Percentiles rank a stretch among this genome's conserved stretches.
These are phyloP conservation scores for Carterocephalus palaemon DNA, from an alignment of 2,888 invertebrate species.

Conservation along the genomic window DNA sequence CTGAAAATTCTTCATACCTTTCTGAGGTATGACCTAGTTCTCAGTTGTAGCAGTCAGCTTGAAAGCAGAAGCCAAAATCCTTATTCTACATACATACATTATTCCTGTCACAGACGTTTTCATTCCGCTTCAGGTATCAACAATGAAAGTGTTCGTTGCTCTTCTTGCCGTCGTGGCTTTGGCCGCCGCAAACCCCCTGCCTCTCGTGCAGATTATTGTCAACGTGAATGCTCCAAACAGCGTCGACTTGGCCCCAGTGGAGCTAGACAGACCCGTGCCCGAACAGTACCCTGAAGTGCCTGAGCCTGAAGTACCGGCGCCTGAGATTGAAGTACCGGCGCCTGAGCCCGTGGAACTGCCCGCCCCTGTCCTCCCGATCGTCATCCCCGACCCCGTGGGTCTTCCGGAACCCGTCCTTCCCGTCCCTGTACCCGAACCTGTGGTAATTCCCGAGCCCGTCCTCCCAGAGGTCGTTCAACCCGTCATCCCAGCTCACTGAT, in stretches of 20 bases:
- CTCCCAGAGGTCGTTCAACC: constrained; percentile 24
- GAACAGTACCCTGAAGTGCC: constrained; percentile 20
- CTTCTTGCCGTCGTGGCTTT: constrained; percentile 47
- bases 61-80: too few relatives aligned
- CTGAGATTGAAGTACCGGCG: not conserved
- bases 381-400: constrained; percentile 21
- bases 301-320: constrained; percentile 12
- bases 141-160: constrained; percentile 48
- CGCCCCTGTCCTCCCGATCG: constrained; percentile 23
- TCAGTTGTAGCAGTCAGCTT: too few relatives aligned
- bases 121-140: constrained; percentile 24
- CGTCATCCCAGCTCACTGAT: too few relatives aligned
- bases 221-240: constrained; percentile 43
- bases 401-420: constrained; percentile 26
- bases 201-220: constrained; percentile 47
- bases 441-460: constrained; percentile 24
- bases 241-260: constrained; percentile 22
- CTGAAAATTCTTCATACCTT: too few relatives aligned
- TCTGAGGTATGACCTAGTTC: too few relatives aligned
- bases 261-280: not conserved
- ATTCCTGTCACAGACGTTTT: too few relatives aligned
- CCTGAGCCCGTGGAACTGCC: constrained; percentile 24
- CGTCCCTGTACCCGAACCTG: constrained; percentile 20
- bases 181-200: constrained; percentile 47
- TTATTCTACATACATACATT: too few relatives aligned